Percentiles rank a stretch among this genome's conserved stretches.
phyloP scores from a whole-genome alignment of 2,888 invertebrate species.

The Eupithecia exiguata region DNA sequence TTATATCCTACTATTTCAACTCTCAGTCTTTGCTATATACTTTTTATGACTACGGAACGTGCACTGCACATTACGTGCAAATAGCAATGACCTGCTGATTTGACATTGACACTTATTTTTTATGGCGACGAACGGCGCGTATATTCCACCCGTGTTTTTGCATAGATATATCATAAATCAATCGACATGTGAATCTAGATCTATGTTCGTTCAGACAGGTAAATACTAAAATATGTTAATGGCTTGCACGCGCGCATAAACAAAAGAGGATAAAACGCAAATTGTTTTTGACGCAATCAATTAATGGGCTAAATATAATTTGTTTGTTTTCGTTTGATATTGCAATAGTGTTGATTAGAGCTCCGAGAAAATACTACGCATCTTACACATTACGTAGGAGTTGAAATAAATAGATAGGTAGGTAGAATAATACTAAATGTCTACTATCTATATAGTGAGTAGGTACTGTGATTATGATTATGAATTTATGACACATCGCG shows the following conservation, averaged over 20 bases:
- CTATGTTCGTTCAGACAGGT: conserved; percentile 21
- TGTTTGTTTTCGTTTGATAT: conserved; percentile 10
- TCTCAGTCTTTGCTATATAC: conserved; percentile 16
- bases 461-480: neutral
- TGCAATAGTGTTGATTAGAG: neutral
- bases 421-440: neutral
- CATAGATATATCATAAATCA: conserved; percentile 18
- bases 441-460: neutral
- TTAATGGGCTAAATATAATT: conserved; percentile 18
- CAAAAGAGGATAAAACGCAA: conserved; percentile 25
- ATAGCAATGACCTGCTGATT: conserved; percentile 26
- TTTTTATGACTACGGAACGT: conserved; percentile 21
- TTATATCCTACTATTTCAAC: conserved; percentile 5
- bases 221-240: conserved; percentile 37
- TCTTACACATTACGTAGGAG: neutral
- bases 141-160: conserved; percentile 9
- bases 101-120: conserved; percentile 32
- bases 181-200: conserved; percentile 16
- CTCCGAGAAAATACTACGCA: conserved; percentile 8
- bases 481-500: neutral
- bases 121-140: conserved; percentile 13
- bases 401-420: neutral
- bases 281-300: conserved; percentile 21
- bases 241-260: conserved; percentile 30
- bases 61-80: conserved; percentile 19